A percentile compares a stretch with the other conserved stretches of the same genome.
Evolutionary conservation across 2,113 vertebrate species (phyloP).

Genomic region (Salvator merianae): DNA sequence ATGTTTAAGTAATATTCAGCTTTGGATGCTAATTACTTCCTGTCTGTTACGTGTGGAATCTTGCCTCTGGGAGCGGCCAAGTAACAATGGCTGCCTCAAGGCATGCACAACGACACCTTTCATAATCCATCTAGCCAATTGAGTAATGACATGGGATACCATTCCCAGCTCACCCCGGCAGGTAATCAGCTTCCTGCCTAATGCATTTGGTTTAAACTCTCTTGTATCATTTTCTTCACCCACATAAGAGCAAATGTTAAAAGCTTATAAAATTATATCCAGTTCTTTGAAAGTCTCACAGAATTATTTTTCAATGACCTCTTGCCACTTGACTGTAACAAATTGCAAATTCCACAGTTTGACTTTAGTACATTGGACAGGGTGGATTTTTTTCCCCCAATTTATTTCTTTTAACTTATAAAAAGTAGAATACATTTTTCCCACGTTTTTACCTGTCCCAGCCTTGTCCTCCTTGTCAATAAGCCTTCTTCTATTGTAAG

Average conservation of each 20-base stretch:
- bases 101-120: neutral
- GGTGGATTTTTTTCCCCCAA: neutral
- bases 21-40: neutral
- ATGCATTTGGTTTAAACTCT: slow-evolving; percentile 8
- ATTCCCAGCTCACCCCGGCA: slow-evolving; percentile 1
- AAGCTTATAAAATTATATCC: slow-evolving; percentile 26
- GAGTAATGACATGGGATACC: neutral
- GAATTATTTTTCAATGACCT: neutral
- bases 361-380: neutral
- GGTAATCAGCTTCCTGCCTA: slow-evolving; percentile 14
- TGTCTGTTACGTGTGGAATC: neutral
- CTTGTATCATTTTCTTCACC: neutral
- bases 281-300: slow-evolving; percentile 11
- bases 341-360: slow-evolving; percentile 14
- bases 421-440: neutral
- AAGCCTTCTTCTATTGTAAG: neutral
- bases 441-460: neutral
- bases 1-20: neutral
- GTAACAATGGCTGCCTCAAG: neutral
- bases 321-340: neutral
- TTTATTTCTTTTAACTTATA: neutral
- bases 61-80: neutral
- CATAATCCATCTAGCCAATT: neutral
- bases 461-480: slow-evolving; percentile 3
- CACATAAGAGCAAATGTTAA: slow-evolving; percentile 23